Base-by-base conservation (phyloP, 1,140 invertebrate species). In the Meloidogyne exigua region DNA sequence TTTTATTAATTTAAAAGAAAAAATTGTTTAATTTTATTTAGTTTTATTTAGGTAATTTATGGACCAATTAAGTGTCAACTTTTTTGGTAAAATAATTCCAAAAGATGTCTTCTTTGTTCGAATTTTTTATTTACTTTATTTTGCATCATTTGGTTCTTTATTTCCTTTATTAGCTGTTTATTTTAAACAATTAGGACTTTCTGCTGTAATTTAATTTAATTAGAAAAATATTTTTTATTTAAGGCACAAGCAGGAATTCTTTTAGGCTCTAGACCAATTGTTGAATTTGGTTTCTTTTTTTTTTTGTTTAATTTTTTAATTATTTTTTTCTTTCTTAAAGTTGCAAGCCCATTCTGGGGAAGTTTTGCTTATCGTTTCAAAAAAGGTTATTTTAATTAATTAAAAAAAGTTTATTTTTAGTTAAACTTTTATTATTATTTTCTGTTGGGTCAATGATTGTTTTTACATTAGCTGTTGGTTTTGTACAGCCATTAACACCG, bases 121-220 rank as follows among this genome's bases (percentile, higher is more conserved):
- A 88, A 92, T 93, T 1, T 99, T 99, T 88, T 99, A 99, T 88
- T 98, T 99, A 88, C 98, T 98, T 90, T 99, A 98, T 89, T 99
- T 98, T 87, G 95, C 96, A 2, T 96, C 96, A 0, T 99, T 99
- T 84, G 96, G 96, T 9, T 97, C 95, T 0, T 90, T 99, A 0
- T 98, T 98, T 87, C 96, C 96, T 0, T 89, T 99, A 32, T 94
- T 99, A 92, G 96, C 94, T 25, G 94, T 99, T 25, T 99, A 98
- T 89, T 99, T 99, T 90, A 98, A 92, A 82, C 84, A 85, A 72
- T 23, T 91, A 96, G 0, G 88, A 66, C 79, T 85, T 72, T 82
- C 84, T 13, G 93, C 95, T 79, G 72, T 73, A 36, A 57, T 62
- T 72, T 65, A 36, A 64, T 26, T 65, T n/a, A n/a, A n/a, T n/a